Evolutionary conservation across 2,888 invertebrate species (phyloP), one percentile per base, ranked within the genome.

Genomic region (Eutolmus rufibarbis): DNA sequence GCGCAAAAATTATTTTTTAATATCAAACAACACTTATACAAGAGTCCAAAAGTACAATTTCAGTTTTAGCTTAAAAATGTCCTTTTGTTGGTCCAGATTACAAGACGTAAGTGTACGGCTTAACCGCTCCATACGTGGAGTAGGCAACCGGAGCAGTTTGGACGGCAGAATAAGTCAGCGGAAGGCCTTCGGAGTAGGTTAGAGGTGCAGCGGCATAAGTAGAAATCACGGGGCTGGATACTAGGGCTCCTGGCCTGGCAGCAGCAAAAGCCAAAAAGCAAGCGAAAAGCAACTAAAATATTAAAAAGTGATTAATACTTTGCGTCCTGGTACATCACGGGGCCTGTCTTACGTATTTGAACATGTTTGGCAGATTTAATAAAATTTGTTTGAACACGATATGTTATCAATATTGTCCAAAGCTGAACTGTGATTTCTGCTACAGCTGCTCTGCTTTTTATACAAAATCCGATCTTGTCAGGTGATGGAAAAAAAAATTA

Each of bases 241-340:
- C 79, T n/a, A 81, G 46, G 34, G 84, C 93, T 91, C 87, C 93
- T 51, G 94, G 94, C 91, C 93, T 93, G 66, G 94, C 94, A 86
- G 93, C 91, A 78, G 93, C 94, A 87, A 94, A 92, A 90, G 94
- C 94, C 93, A 95, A 90, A 57, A 94, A 91, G 91, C 89, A 87
- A 40, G 89, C 89, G 46, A 89, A 87, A 82, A 89, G 87, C 74
- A 89, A 82, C 89, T 89, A 77, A 76, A 87, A 86, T 40, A 46
- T 40, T 57, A 37, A 78, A 46, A 86, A 86, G 4, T 46, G 16
- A 56, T 31, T 56, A 51, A 5, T n/a, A 16, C 1, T 31, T 51
- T 40, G 4, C 79, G 5, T 77, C 16, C 19, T 43, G 28, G 1
- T 51, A 81, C 12, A 56, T 19, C 5, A 4, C 14, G 40, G 14